These are phyloP conservation scores for Peribatodes rhomboidaria DNA, from an alignment of 2,888 invertebrate species.

Conservation along the genomic window DNA sequence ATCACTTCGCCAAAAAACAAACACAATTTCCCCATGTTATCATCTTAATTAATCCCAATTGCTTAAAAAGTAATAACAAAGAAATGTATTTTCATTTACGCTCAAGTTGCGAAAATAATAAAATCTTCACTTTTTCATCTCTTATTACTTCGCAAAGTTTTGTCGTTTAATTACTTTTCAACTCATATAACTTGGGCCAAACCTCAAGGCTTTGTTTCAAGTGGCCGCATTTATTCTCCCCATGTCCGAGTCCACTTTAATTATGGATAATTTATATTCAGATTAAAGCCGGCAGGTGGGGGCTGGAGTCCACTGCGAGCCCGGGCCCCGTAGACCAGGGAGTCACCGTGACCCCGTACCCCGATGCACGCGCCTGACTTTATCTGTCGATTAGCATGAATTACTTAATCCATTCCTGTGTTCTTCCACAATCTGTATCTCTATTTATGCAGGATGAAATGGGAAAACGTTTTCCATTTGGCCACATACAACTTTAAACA, in stretches of 20 bases:
- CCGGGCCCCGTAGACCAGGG: slow-evolving; percentile 10
- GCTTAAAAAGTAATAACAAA: slow-evolving; percentile 21
- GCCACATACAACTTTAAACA: neutral
- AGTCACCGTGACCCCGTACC: slow-evolving; percentile 8
- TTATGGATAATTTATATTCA: slow-evolving; percentile 86
- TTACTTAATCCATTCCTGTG: neutral
- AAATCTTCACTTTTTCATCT: slow-evolving; percentile 11
- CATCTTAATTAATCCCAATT: neutral
- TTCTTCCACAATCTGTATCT: neutral
- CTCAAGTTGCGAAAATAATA: slow-evolving; percentile 13
- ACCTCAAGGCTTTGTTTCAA: slow-evolving; percentile 77
- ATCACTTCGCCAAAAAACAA: neutral
- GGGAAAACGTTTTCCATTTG: neutral
- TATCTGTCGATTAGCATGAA: slow-evolving; percentile 3
- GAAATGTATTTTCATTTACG: slow-evolving; percentile 26
- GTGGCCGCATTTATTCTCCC: slow-evolving; percentile 83
- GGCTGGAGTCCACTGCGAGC: too few species aligned
- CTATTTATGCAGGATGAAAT: neutral
- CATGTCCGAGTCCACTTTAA: slow-evolving; percentile 84
- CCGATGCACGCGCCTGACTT: slow-evolving; percentile 22
- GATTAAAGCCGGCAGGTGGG: slow-evolving; percentile 81
- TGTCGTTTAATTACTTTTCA: slow-evolving; percentile 25
- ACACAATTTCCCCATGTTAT: neutral
- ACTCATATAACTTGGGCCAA: slow-evolving; percentile 51
- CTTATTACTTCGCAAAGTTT: slow-evolving; percentile 15